Evolutionary conservation across 2,888 invertebrate species (phyloP).

Genomic region (Byasa hedistus): DNA sequence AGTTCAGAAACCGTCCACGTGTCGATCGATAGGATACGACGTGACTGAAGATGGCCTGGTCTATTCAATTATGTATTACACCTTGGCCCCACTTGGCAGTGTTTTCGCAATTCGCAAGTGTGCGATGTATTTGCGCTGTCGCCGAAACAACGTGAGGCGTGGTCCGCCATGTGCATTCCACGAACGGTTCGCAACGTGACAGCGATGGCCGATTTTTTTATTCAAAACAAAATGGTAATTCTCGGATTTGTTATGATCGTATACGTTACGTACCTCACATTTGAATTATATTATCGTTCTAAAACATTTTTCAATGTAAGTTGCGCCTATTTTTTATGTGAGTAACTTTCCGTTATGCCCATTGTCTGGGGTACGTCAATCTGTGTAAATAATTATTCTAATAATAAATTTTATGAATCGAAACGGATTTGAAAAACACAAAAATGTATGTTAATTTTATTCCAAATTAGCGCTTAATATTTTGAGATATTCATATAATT

Average conservation of each 20-base stretch:
- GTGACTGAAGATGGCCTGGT: slow-evolving; percentile 5
- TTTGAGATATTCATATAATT: no score
- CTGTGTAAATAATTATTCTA: neutral
- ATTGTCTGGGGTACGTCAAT: no score
- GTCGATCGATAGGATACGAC: slow-evolving; percentile 2
- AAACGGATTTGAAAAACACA: no score
- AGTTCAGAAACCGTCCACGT: neutral
- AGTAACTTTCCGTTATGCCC: neutral
- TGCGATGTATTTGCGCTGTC: slow-evolving; percentile 20
- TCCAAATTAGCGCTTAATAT: no score
- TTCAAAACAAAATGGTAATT: neutral
- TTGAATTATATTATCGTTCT: neutral
- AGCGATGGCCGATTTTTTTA: slow-evolving; percentile 33
- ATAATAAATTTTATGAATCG: no score
- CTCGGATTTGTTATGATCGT: neutral
- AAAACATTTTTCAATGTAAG: neutral
- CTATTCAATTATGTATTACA: slow-evolving; percentile 21
- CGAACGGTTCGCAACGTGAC: slow-evolving; percentile 42
- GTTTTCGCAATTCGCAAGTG: slow-evolving; percentile 19
- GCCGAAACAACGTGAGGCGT: slow-evolving; percentile 40
- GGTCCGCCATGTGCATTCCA: slow-evolving; percentile 41
- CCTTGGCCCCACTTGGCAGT: slow-evolving; percentile 7
- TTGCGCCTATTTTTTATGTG: neutral
- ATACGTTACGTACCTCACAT: slow-evolving; percentile 4
- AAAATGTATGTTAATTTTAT: no score